Evolutionary conservation across 2,113 vertebrate species (phyloP).

Genomic region (Asarcornis scutulata): DNA sequence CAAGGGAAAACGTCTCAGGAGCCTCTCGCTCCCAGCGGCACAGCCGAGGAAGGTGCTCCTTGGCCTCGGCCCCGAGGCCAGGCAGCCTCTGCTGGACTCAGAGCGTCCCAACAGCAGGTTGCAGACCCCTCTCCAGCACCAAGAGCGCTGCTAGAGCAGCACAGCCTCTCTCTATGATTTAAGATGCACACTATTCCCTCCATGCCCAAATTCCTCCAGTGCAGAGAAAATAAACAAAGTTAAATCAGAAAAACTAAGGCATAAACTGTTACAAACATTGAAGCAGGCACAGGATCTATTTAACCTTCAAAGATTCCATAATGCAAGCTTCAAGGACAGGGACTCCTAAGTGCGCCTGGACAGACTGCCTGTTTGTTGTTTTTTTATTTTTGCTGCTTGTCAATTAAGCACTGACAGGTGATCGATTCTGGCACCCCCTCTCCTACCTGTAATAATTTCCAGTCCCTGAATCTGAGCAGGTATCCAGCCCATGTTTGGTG

Average conservation of each 20-base stretch:
- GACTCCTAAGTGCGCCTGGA: background rate
- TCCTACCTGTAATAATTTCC: background rate
- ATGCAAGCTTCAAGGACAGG: background rate
- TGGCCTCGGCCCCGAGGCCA: background rate
- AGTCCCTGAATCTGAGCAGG: background rate
- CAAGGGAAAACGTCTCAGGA: background rate
- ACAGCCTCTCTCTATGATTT: rapidly evolving
- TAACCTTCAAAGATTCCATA: background rate
- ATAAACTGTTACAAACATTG: background rate
- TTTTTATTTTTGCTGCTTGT: background rate
- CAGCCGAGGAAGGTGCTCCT: background rate
- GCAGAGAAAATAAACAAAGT: background rate
- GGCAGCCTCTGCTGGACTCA: background rate
- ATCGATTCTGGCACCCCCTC: background rate
- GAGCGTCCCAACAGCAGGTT: background rate
- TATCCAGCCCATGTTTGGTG: background rate
- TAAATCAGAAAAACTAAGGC: background rate
- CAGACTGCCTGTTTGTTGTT: background rate
- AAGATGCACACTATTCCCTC: rapidly evolving
- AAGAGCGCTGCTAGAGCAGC: background rate
- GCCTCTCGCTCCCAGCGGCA: background rate
- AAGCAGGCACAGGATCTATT: background rate
- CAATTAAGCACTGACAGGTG: background rate
- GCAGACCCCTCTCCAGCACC: background rate
- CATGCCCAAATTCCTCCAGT: background rate